phyloP scores from a whole-genome alignment of 2,797 vertebrate genomes.

The Rousettus madagascariensis region DNA sequence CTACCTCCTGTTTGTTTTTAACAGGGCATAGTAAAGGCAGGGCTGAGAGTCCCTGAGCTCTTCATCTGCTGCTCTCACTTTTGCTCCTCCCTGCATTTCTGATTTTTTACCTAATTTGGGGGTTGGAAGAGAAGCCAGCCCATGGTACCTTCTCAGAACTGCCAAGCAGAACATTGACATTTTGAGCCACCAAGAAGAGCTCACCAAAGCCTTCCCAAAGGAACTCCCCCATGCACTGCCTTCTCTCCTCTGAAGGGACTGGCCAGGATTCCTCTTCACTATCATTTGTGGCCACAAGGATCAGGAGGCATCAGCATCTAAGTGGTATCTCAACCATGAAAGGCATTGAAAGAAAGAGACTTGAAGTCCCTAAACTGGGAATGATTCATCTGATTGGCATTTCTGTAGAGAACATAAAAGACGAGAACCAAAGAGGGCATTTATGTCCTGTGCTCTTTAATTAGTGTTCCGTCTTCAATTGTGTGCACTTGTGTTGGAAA shows the following conservation, averaged over 20 bases:
- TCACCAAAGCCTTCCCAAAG: neutral
- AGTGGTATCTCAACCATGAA: neutral
- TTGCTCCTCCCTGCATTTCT: neutral
- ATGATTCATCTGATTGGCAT: neutral
- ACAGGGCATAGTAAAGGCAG: too few relatives aligned
- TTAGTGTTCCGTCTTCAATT: accelerated
- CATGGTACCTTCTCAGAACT: neutral
- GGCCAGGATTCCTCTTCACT: accelerated
- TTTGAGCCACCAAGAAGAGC: neutral
- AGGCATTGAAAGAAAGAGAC: neutral
- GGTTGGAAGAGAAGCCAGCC: neutral
- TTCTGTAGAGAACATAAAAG: neutral
- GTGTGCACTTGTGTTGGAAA: neutral
- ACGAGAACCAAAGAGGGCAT: neutral
- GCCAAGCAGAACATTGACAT: neutral
- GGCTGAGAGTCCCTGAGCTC: neutral
- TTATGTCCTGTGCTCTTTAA: neutral
- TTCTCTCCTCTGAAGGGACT: neutral
- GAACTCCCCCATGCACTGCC: accelerated
- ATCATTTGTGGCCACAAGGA: neutral
- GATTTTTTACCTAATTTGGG: neutral
- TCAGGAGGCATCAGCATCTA: neutral
- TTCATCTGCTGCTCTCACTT: neutral
- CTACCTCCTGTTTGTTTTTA: neutral
- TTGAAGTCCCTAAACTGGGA: neutral